phyloP scores from a whole-genome alignment of 2,888 invertebrate species.

The Diplolepis rosae region DNA sequence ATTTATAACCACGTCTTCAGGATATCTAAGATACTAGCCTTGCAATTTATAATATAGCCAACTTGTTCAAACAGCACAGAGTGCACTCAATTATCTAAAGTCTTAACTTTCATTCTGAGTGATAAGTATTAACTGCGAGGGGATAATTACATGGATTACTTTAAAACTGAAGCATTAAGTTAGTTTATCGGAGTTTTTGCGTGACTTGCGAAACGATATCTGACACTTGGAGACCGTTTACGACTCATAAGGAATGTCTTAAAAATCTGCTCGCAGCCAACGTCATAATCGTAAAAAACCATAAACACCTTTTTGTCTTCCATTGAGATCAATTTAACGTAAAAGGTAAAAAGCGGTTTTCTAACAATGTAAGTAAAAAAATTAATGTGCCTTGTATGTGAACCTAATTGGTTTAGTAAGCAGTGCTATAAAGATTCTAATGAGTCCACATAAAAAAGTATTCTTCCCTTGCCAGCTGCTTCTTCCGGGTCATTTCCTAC shows the following conservation, averaged over 20 bases:
- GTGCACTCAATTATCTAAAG: neutral
- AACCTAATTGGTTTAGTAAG: slow-evolving; percentile 20
- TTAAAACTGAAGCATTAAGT: slow-evolving; percentile 38
- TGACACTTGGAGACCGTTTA: slow-evolving; percentile 43
- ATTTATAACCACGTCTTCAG: slow-evolving; percentile 18
- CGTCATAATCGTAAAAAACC: slow-evolving; percentile 51
- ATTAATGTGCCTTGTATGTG: slow-evolving; percentile 18
- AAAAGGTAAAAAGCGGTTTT: neutral
- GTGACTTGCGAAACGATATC: slow-evolving; percentile 43
- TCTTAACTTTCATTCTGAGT: neutral
- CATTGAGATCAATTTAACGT: slow-evolving; percentile 31
- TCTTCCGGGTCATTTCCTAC: slow-evolving; percentile 13
- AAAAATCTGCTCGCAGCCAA: slow-evolving; percentile 34
- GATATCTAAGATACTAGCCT: slow-evolving; percentile 5
- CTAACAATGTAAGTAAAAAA: slow-evolving; percentile 25
- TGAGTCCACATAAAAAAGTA: slow-evolving; percentile 1
- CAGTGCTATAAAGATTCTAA: slow-evolving; percentile 25
- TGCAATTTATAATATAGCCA: slow-evolving; percentile 8
- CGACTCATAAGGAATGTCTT: slow-evolving; percentile 40
- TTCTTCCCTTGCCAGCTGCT: neutral
- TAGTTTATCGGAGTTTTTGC: slow-evolving; percentile 40
- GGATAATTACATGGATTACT: slow-evolving; percentile 36
- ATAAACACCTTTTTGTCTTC: slow-evolving; percentile 48
- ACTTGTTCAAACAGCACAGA: neutral
- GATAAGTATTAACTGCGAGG: neutral